Base-by-base conservation (phyloP, 1,140 invertebrate genomes). In the Drosophila lowei region DNA sequence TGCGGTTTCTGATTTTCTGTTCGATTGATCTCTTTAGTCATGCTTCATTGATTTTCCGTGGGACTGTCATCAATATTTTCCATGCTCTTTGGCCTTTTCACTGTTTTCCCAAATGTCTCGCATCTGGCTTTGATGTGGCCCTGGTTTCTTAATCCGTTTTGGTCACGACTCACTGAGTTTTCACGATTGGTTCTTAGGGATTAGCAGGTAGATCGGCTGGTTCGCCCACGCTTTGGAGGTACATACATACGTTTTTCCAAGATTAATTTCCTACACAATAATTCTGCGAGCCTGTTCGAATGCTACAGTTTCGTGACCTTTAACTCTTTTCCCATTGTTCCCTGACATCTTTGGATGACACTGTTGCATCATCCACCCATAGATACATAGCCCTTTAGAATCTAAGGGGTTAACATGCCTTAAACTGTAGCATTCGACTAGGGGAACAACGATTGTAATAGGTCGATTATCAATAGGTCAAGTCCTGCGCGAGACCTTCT, bases 21-120 rank as follows among this genome's bases (percentile, higher is more conserved):
- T 79, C n/a, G 7, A 21, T 38, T 58, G 55, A 68, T 79, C 57
- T 41, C 55, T 41, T 62, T 63, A 57, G 68, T 79, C 58, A 79
- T 77, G 76, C 68, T 68, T 48, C 57, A 68, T 6, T 79, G 76
- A 55, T 79, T 79, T 44, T 18, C 16, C 41, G 30, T 0, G 2
- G 21, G 42, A 5, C 28, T 43, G n/a, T 2, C 2, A 2, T 2
- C 6, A 16, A 15, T 41, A 28, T 54, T 18, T 49, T 18, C 50
- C 21, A 4, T 61, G 59, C 44, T 9, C 50, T 54, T 54, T 28
- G 44, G 66, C 64, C 28, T 25, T 9, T 18, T 8, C 3, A 18
- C 18, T 38, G 7, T 11, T 34, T 8, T 16, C 6, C 11, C 4
- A 18, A 6, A 11, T 7, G 15, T 43, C 30, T 28, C 28, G 30